Conservation (phyloP, 2,113 vertebrate species). For the Anser cygnoides region DNA sequence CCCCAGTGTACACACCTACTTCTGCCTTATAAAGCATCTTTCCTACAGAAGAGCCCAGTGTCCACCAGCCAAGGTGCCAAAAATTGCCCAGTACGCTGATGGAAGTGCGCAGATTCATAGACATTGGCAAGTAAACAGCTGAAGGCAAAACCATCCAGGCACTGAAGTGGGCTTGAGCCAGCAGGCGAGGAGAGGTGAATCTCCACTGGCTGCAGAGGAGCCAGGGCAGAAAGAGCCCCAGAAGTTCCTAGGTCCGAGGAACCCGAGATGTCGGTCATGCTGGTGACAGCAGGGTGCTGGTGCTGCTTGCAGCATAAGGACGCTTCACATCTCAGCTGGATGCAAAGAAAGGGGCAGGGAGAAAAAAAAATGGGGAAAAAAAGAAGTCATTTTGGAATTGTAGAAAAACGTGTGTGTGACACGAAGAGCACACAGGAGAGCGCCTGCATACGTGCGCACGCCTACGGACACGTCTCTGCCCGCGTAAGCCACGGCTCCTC, state of each 20-base stretch:
- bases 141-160: background rate
- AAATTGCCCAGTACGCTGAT: background rate
- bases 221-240: background rate
- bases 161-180: background rate
- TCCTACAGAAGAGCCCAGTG: background rate
- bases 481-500: background rate
- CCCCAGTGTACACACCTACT: rapidly evolving
- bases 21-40: background rate
- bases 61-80: background rate
- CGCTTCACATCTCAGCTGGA: background rate
- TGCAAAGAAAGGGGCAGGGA: background rate
- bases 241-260: background rate
- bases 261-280: rapidly evolving
- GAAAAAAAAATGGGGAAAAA: rapidly evolving
- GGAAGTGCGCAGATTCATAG: background rate
- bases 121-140: background rate
- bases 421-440: background rate
- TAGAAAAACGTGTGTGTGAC: background rate
- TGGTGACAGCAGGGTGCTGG: rapidly evolving
- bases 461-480: rapidly evolving
- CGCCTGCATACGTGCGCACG: background rate
- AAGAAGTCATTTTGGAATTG: background rate
- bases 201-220: background rate
- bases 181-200: background rate
- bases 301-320: background rate